Conservation (phyloP, 2,113 vertebrate species). For the Stictonetta naevosa region DNA sequence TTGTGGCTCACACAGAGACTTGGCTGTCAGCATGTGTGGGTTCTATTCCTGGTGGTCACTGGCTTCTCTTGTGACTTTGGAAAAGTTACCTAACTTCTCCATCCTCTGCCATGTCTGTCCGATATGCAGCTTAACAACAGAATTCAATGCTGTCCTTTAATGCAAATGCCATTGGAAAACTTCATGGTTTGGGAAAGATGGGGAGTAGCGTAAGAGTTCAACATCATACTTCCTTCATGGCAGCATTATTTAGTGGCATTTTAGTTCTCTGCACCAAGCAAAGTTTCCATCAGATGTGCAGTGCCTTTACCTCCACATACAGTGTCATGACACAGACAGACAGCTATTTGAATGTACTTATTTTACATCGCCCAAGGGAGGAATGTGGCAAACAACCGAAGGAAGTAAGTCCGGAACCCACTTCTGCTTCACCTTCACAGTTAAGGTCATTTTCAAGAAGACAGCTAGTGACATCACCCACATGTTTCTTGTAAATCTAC, state of each 20-base stretch:
- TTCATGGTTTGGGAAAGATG: background rate
- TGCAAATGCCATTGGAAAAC: background rate
- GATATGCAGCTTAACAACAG: background rate
- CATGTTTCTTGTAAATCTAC: background rate
- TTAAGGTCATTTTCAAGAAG: background rate
- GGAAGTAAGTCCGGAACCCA: background rate
- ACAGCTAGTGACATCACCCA: background rate
- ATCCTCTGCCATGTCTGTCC: background rate
- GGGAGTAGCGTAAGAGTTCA: background rate
- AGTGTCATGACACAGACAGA: background rate
- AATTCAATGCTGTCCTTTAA: background rate
- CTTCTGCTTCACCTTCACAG: background rate
- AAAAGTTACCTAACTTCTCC: constrained; percentile 6
- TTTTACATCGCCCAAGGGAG: background rate
- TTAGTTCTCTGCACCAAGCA: background rate
- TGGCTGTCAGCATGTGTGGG: background rate
- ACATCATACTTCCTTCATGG: background rate
- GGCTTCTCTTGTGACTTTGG: constrained; percentile 32
- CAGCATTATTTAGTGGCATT: background rate
- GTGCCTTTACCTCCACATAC: background rate
- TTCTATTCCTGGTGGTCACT: constrained; percentile 40
- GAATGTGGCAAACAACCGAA: background rate
- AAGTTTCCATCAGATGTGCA: background rate
- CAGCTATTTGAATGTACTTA: background rate
- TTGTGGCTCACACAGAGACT: background rate